Evolutionary conservation across 2,888 invertebrate genomes (phyloP).

Genomic region (Hirtodrosophila trivittata): DNA sequence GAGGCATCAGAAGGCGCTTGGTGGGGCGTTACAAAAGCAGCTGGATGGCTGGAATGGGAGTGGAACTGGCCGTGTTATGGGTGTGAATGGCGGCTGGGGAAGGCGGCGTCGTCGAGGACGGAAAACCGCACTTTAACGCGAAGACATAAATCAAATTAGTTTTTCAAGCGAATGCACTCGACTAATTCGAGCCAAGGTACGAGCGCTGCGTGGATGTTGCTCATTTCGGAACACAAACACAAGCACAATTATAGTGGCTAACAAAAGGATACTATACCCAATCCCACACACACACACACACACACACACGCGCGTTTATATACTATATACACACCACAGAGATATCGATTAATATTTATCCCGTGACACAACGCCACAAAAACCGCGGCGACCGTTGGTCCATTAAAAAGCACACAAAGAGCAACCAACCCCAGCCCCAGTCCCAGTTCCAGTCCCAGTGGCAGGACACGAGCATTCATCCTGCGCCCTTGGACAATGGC

Average conservation of each 20-base stretch:
- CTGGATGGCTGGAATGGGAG: slow-evolving; percentile 37
- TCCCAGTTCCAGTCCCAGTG: slow-evolving; percentile 37
- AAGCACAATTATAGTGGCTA: slow-evolving; percentile 31
- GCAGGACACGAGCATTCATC: slow-evolving; percentile 5
- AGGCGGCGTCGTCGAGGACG: slow-evolving; percentile 32
- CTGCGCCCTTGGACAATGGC: slow-evolving; percentile 42
- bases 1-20: slow-evolving; percentile 50
- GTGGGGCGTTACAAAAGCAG: slow-evolving; percentile 61
- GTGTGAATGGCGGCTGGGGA: slow-evolving; percentile 58
- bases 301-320: slow-evolving; percentile 9
- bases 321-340: slow-evolving; percentile 22
- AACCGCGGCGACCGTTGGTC: slow-evolving; percentile 64
- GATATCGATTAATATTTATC: slow-evolving; percentile 73
- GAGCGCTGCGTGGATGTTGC: slow-evolving; percentile 45
- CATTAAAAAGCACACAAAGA: slow-evolving; percentile 63
- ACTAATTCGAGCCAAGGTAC: slow-evolving; percentile 67
- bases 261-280: slow-evolving; percentile 52
- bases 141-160: slow-evolving; percentile 81
- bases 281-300: slow-evolving; percentile 19
- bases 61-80: slow-evolving; percentile 50
- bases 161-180: slow-evolving; percentile 78
- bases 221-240: slow-evolving; percentile 53
- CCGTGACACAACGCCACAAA: slow-evolving; percentile 70
- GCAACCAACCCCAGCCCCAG: slow-evolving; percentile 47
- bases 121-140: slow-evolving; percentile 65